Conservation (phyloP, 2,113 vertebrate species). For the Emydocephalus ijimae region DNA sequence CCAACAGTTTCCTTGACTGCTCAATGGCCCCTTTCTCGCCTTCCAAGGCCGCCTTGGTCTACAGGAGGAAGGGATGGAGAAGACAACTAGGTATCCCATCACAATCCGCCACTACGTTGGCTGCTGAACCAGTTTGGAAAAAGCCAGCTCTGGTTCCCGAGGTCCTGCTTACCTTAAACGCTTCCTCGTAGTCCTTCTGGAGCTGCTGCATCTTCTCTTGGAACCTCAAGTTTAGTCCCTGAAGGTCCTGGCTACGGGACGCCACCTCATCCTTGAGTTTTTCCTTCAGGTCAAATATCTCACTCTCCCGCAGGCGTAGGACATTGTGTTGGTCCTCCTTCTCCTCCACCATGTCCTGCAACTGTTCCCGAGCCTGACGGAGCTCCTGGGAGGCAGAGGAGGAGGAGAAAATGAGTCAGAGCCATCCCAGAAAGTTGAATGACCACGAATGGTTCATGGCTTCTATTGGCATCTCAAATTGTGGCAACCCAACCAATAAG, state of each 20-base stretch:
- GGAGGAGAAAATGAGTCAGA: neutral
- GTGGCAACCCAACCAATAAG: neutral
- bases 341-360: conserved; percentile 68
- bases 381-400: conserved; percentile 74
- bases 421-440: neutral
- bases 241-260: conserved; percentile 69
- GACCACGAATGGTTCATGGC: neutral
- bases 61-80: neutral
- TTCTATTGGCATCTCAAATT: neutral
- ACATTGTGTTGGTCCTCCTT: conserved; percentile 67
- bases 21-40: conserved; percentile 42
- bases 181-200: conserved; percentile 68
- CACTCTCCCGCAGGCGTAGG: conserved; percentile 76
- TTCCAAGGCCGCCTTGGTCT: conserved; percentile 63
- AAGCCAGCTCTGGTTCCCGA: neutral
- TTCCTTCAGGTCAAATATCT: conserved; percentile 73
- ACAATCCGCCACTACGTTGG: neutral
- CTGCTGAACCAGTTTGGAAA: neutral
- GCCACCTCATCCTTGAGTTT: conserved; percentile 67
- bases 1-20: conserved; percentile 41
- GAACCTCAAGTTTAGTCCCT: conserved; percentile 65
- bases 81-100: neutral
- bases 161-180: conserved; percentile 64
- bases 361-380: conserved; percentile 58
- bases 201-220: conserved; percentile 76